Evolutionary conservation across 2,113 vertebrate genomes (phyloP).

Genomic region (Sebastes fasciatus): DNA sequence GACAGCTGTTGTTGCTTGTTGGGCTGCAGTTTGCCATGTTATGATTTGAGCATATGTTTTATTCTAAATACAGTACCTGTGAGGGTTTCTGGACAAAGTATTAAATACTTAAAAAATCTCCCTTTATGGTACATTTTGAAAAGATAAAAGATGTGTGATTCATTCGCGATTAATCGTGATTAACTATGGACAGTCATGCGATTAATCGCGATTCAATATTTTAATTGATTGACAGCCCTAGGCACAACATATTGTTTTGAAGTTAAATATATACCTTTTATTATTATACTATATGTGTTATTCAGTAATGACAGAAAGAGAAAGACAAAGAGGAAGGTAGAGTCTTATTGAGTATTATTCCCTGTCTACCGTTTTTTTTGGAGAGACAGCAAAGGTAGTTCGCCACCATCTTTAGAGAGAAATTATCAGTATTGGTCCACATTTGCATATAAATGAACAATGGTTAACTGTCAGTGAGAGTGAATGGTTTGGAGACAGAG

Average conservation of each 20-base stretch:
- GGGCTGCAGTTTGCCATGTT: too few species aligned
- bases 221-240: too few species aligned
- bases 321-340: neutral
- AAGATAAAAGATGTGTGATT: too few species aligned
- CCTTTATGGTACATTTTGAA: too few species aligned
- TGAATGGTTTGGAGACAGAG: conserved; percentile 41
- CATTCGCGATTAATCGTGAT: too few species aligned
- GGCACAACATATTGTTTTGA: neutral
- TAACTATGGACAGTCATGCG: too few species aligned
- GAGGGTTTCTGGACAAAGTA: too few species aligned
- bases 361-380: conserved; percentile 22
- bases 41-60: too few species aligned
- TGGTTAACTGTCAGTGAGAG: conserved; percentile 63
- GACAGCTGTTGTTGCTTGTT: too few species aligned
- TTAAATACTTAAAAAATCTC: too few species aligned
- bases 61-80: too few species aligned
- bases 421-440: conserved; percentile 65
- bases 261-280: neutral
- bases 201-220: too few species aligned
- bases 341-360: conserved; percentile 17
- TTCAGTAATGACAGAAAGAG: conserved; percentile 1
- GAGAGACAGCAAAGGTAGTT: conserved; percentile 44
- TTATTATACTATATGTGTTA: neutral
- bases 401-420: conserved; percentile 53
- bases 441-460: conserved; percentile 80